Evolutionary conservation across 2,888 invertebrate species (phyloP).

Genomic region (Muschampia plurimacula): DNA sequence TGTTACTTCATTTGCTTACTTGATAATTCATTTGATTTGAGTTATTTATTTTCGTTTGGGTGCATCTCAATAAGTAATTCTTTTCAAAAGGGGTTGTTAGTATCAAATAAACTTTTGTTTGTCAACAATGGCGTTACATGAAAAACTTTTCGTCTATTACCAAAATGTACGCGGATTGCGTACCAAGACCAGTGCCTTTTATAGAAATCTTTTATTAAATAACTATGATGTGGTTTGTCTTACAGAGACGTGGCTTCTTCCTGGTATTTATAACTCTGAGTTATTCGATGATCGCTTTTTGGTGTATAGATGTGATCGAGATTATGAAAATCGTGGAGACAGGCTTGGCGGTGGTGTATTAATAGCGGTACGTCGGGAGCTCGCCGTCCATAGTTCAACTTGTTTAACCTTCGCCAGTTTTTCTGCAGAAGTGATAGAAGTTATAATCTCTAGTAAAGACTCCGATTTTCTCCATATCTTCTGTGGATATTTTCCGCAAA

Average conservation of each 20-base stretch:
- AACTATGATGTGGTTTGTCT: conserved; percentile 12
- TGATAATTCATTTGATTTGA: too few species aligned
- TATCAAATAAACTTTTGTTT: neutral
- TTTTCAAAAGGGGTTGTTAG: neutral
- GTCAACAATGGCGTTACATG: neutral
- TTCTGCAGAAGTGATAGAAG: conserved; percentile 1
- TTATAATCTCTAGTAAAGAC: neutral
- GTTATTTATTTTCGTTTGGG: too few species aligned
- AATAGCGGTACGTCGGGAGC: neutral
- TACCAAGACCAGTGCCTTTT: conserved; percentile 9
- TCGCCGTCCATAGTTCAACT: neutral
- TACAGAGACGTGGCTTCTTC: conserved; percentile 14
- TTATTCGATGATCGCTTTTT: neutral
- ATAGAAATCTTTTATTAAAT: neutral
- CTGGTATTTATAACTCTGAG: conserved; percentile 3
- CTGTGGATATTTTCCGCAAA: conserved; percentile 8
- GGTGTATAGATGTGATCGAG: conserved; percentile 4
- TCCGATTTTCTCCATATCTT: neutral
- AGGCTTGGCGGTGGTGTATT: conserved; percentile 4
- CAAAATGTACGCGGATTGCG: conserved; percentile 5
- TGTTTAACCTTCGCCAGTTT: neutral
- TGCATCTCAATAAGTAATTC: neutral
- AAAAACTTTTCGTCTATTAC: neutral
- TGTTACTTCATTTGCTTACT: too few species aligned
- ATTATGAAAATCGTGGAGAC: conserved; percentile 3